Percentiles rank a stretch among this genome's conserved stretches.
phyloP scores from a whole-genome alignment of 2,797 vertebrate genomes.

The Pempheris klunzingeri region DNA sequence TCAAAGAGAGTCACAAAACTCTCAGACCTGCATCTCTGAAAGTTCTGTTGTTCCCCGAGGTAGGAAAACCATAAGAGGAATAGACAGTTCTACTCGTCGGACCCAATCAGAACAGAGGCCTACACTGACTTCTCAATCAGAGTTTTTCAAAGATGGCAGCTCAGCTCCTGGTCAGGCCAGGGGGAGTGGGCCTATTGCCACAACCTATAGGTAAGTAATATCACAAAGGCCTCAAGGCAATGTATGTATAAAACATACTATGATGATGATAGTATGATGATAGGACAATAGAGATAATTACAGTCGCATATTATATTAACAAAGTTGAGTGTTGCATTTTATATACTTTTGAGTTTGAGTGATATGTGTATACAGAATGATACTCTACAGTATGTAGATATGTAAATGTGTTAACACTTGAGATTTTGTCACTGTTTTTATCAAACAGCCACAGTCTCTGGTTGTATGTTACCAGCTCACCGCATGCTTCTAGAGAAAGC shows the following conservation, averaged over 20 bases:
- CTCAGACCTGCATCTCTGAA: conserved; percentile 72
- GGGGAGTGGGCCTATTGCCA: conserved; percentile 61
- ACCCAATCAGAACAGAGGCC: conserved; percentile 74
- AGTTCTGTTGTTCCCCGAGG: conserved; percentile 75
- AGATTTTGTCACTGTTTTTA: background rate
- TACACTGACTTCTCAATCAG: conserved; percentile 39
- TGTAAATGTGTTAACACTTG: background rate
- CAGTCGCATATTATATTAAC: no score
- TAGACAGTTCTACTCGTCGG: conserved; percentile 54
- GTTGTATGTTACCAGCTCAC: background rate
- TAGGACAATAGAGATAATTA: no score
- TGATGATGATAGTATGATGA: no score
- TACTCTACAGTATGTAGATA: no score
- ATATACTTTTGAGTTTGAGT: no score
- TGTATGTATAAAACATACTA: no score
- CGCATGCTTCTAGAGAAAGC: conserved; percentile 21
- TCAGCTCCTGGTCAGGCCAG: conserved; percentile 29
- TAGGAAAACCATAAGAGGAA: conserved; percentile 67
- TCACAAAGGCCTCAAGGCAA: no score
- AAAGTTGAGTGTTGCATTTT: no score
- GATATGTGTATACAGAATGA: no score
- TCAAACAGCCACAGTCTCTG: background rate
- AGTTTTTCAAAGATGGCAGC: conserved; percentile 54
- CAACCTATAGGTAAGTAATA: conserved; percentile 84
- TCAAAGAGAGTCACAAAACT: conserved; percentile 78